phyloP scores from a whole-genome alignment of 2,113 vertebrate genomes.

The Probosciger aterrimus region DNA sequence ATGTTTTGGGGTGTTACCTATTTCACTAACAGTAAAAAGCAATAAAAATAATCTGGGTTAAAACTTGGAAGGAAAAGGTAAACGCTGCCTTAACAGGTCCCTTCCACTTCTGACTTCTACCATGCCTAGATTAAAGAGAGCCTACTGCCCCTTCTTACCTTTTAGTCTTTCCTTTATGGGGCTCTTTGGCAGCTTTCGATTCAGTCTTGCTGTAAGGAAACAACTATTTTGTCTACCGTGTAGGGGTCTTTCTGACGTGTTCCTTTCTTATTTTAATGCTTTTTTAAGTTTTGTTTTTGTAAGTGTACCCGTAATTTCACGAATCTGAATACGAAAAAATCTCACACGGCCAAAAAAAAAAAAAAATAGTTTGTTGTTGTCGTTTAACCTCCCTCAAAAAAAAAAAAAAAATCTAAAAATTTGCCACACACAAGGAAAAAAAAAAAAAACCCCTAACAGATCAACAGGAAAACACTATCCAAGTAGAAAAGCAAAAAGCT shows the following conservation, averaged over 20 bases:
- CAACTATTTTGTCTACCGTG: conserved; percentile 63
- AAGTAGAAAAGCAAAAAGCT: conserved; percentile 55
- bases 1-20: not conserved
- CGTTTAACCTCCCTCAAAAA: not conserved
- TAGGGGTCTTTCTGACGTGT: conserved; percentile 65
- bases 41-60: not conserved
- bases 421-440: conserved; percentile 46
- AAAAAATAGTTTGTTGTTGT: not conserved
- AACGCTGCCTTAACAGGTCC: not conserved
- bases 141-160: conserved; percentile 52
- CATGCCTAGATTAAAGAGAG: not conserved
- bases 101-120: not conserved
- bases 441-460: not conserved
- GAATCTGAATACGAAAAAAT: conserved; percentile 70
- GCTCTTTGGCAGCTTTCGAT: conserved; percentile 74
- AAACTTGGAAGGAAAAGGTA: not conserved
- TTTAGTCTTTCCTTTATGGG: conserved; percentile 69
- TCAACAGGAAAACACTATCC: conserved; percentile 63
- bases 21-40: not conserved
- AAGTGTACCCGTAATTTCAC: conserved; percentile 83
- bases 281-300: not conserved
- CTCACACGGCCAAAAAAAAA: conserved; percentile 66
- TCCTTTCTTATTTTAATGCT: conserved; percentile 53
- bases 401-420: not conserved
- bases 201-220: conserved; percentile 67